Percentiles rank a stretch among this genome's conserved stretches.
phyloP scores from a whole-genome alignment of 2,113 vertebrate species.

The Tonatia bakeri region DNA sequence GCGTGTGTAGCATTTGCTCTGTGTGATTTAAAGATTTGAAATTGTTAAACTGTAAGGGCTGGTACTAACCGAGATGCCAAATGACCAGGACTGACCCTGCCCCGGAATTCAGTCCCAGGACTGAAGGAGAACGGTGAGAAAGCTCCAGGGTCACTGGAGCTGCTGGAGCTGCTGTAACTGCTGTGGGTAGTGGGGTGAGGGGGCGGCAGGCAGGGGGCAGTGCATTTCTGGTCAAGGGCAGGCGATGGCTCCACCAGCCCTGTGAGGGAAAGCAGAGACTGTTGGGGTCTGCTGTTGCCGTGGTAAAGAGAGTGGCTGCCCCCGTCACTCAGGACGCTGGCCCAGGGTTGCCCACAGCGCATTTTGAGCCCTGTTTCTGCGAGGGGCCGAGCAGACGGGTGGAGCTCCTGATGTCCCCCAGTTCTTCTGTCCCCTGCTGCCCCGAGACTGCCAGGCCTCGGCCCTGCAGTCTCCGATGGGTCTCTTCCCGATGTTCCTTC shows the following conservation, averaged over 20 bases:
- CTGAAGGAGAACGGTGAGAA: not conserved
- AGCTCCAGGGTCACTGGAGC: accelerated
- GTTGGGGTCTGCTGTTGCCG: not conserved
- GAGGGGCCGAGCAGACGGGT: not conserved
- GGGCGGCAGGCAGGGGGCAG: too few species aligned
- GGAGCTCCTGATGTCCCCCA: not conserved
- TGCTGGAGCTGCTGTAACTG: not conserved
- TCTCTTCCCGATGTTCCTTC: not conserved
- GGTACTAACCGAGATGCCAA: not conserved
- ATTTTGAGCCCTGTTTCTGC: not conserved
- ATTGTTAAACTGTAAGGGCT: not conserved
- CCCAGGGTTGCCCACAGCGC: too few species aligned
- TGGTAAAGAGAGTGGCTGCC: not conserved
- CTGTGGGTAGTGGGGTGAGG: not conserved
- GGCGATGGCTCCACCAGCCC: too few species aligned
- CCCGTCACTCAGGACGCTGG: not conserved
- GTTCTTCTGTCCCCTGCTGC: not conserved
- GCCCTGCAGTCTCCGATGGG: accelerated
- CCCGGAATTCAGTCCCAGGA: not conserved
- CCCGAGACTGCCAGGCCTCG: too few species aligned
- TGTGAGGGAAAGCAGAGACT: not conserved
- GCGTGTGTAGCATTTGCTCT: not conserved
- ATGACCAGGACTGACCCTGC: too few species aligned
- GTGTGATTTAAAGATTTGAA: not conserved
- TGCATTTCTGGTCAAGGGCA: not conserved